Evolutionary conservation across 2,888 invertebrate genomes (phyloP), one percentile per base, ranked within the genome.

Genomic region (Nephrocerus scutellatus): DNA sequence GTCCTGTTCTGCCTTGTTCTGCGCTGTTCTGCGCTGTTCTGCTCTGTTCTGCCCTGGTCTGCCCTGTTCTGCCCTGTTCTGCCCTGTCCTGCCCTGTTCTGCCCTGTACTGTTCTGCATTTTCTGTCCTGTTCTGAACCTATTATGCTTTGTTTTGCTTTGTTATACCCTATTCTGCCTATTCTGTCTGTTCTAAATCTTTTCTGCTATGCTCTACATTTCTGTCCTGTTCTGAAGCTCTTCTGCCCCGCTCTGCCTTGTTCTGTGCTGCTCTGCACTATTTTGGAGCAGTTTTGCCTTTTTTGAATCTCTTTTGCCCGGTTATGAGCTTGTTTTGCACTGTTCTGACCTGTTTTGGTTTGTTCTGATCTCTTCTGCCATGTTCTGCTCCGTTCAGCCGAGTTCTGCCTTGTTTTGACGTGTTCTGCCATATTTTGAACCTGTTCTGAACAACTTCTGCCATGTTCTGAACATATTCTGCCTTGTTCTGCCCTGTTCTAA

Each of bases 391-490:
- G n/a, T n/a, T n/a, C n/a, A n/a, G 20, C 28, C 20, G 19, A 19
- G 13, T 21, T 25, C 19, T 35, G 21, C 13, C 21, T 13, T 35
- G 13, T 15, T 28, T 20, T 36, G 26, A 6, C 7, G n/a, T 25
- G 26, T 29, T 15, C 14, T 21, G 22, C n/a, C n/a, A n/a, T n/a
- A n/a, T n/a, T n/a, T n/a, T n/a, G n/a, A n/a, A n/a, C n/a, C n/a
- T n/a, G n/a, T n/a, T n/a, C n/a, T n/a, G n/a, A n/a, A n/a, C n/a
- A n/a, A n/a, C n/a, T n/a, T n/a, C n/a, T 20, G 22, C 21, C 12
- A 13, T 36, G 21, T 26, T 4, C 19, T 13, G 20, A 12, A 25
- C n/a, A 30, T 37, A 37, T 30, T 25, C 31, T 37, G 31, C 18
- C 10, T 23, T 22, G 23, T 5, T 8, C 23, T 5, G 23, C 4